Conservation (phyloP, 2,797 vertebrate genomes). For the Bradypus variegatus region DNA sequence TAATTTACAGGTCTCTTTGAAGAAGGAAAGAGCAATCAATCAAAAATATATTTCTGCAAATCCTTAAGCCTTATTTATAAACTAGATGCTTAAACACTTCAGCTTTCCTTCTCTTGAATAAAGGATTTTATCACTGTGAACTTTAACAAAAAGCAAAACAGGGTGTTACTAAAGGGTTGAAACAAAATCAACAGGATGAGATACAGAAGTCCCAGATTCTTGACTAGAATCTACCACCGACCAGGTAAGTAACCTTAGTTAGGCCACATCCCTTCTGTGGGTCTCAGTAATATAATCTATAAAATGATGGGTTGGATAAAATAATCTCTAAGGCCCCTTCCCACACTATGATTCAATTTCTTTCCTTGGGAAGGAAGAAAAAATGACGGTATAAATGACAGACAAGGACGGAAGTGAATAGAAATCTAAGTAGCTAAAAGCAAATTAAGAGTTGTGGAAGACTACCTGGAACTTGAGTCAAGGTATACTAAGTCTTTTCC, state of each 20-base stretch:
- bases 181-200: neutral
- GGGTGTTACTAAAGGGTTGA: neutral
- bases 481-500: neutral
- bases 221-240: neutral
- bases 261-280: neutral
- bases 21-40: neutral
- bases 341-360: neutral
- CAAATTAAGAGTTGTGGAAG: slow-evolving; percentile 14
- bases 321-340: neutral
- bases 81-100: neutral
- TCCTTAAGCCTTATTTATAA: slow-evolving; percentile 6
- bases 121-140: neutral
- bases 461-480: neutral
- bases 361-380: neutral
- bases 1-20: neutral
- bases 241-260: neutral
- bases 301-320: neutral
- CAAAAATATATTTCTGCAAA: neutral
- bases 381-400: neutral
- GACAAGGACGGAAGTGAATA: neutral
- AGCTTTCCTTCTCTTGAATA: neutral
- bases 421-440: neutral
- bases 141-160: neutral
- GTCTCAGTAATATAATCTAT: neutral
- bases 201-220: neutral